A percentile compares a stretch with the other conserved stretches of the same genome.
These are phyloP conservation scores for Myotis davidii DNA, from an alignment of 2,113 vertebrate species.

Conservation along the genomic window DNA sequence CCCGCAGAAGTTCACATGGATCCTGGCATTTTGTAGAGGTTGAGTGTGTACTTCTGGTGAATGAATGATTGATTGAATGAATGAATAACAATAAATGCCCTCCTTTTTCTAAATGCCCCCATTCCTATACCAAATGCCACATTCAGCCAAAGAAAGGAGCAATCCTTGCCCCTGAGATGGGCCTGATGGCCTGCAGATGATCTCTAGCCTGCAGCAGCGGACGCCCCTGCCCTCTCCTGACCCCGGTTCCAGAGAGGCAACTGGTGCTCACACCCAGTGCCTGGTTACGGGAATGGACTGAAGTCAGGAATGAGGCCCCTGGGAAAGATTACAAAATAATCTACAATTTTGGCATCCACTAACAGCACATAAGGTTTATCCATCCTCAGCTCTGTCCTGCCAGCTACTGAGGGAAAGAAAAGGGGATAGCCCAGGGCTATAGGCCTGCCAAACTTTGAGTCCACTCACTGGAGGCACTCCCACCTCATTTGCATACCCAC, in stretches of 20 bases:
- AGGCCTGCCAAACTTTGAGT: too few species aligned
- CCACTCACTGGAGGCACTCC: background rate
- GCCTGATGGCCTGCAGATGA: background rate
- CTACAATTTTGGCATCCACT: background rate
- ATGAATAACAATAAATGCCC: too few species aligned
- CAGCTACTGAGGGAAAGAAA: background rate
- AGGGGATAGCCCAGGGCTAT: background rate
- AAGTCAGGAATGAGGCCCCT: background rate
- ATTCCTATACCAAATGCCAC: background rate
- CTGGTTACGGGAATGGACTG: background rate
- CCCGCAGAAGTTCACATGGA: accelerated
- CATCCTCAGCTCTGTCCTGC: background rate
- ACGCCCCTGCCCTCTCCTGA: background rate
- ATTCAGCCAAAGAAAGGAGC: background rate
- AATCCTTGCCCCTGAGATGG: too few species aligned
- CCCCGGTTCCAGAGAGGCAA: background rate
- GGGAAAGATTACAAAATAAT: background rate
- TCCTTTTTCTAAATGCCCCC: too few species aligned
- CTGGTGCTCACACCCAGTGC: background rate
- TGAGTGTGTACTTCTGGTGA: background rate
- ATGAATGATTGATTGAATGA: background rate
- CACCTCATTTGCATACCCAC: background rate
- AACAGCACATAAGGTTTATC: background rate
- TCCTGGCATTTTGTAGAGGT: background rate
- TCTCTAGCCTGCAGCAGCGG: background rate